Evolutionary conservation across 2,888 invertebrate genomes (phyloP), one percentile per base, ranked within the genome.

Genomic region (Malachius bipustulatus): DNA sequence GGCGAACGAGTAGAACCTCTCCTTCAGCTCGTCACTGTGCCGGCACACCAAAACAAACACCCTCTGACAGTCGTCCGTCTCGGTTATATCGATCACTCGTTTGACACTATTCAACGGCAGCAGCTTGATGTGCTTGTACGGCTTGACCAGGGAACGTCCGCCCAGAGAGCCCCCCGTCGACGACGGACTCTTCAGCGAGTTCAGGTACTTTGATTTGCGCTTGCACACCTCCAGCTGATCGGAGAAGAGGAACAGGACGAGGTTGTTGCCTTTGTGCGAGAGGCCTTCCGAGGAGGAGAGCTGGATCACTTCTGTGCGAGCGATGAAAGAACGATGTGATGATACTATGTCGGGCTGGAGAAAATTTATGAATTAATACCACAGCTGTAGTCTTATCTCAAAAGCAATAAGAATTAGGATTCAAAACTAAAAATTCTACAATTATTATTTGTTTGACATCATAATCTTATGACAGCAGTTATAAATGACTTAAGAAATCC

Each of bases 151-250:
- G 29, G 73, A 71, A 56, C 75, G 66, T 50, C 48, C 53, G 34
- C 46, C 41, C 29, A 49, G 43, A n/a, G 37, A 46, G 36, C 51
- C 37, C 40, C 48, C 36, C 4, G 66, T 56, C 29, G 77, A 73
- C 37, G 60, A 62, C 1, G 82, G 82, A 46, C 79, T 81, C 55
- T 81, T 78, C 40, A 75, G 65, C 28, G 71, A 71, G 49, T 77
- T 77, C 43, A 76, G 76, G 33, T 72, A 79, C 60, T 84, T 82
- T 30, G 84, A 83, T 51, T 85, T 73, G 58, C 82, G 82, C 58
- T 84, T 83, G 64, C 83, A 83, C 54, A 96, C 89, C 69, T 93
- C 93, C 58, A 96, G 73, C 40, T 85, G 83, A 65, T 97, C 96
- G 26, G 89, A 87, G 64, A 97, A 97, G 15, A 97, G 69, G 62